A percentile compares a stretch with the other conserved stretches of the same genome.
Conservation (phyloP, 2,888 invertebrate genomes). For the Phalera bucephala region DNA sequence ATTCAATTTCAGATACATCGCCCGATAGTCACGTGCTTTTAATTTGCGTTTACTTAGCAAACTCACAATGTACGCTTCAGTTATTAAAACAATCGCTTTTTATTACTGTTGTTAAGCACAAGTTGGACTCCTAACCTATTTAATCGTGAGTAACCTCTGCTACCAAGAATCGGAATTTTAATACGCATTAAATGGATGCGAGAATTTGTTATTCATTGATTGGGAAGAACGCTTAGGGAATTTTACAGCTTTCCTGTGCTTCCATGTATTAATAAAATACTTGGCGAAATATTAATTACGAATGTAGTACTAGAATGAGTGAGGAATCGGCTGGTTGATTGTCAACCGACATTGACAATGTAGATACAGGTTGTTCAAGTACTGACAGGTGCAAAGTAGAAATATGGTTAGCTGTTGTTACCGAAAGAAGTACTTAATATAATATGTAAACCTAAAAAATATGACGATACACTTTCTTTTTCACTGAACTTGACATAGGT, state of each 20-base stretch:
- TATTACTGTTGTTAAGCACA: conserved; percentile 10
- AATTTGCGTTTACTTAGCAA: conserved; percentile 8
- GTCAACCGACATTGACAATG: conserved; percentile 42
- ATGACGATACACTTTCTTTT: too few relatives aligned
- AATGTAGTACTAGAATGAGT: conserved; percentile 1
- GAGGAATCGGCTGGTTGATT: conserved; percentile 12
- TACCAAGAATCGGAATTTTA: neutral
- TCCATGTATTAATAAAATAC: neutral
- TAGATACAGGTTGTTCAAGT: conserved; percentile 37
- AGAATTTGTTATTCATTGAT: neutral
- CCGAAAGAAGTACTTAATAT: conserved; percentile 16
- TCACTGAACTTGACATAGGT: conserved; percentile 68
- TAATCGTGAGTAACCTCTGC: conserved; percentile 8
- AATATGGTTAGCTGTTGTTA: conserved; percentile 3
- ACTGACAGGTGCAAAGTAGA: conserved; percentile 25
- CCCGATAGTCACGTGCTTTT: conserved; percentile 11
- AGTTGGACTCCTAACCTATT: conserved; percentile 25
- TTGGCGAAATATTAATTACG: neutral
- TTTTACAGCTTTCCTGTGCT: neutral
- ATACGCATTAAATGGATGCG: neutral
- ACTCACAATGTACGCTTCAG: conserved; percentile 10
- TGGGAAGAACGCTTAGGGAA: neutral
- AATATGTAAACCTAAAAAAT: too few relatives aligned
- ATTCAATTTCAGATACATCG: conserved; percentile 14
- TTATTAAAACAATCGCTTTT: conserved; percentile 10